Base-by-base conservation (phyloP, 64 coral and sea anemone species). In the Pocillopora damicornis region DNA sequence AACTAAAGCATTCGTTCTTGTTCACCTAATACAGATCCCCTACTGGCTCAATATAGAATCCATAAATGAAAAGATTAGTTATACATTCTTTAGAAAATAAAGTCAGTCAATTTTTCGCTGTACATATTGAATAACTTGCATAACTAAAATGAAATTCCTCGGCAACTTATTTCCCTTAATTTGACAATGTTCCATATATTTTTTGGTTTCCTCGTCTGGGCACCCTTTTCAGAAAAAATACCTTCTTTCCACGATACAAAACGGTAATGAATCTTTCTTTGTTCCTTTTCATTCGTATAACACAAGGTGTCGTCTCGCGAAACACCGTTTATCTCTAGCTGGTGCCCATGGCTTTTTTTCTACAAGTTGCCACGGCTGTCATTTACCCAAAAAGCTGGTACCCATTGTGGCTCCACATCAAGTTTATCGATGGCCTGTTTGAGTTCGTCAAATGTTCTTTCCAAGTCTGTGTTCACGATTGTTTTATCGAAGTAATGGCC, bases 401-500 rank as follows among this genome's bases (percentile, higher is more conserved):
- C 90, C 97, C 97, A 99, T 73, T 99, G 88, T 67, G 82, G 77
- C 75, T 95, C 90, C 22, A 78, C 75, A n/a, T 95, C 93, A 22
- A 95, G 85, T 91, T 76, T 95, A 15, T 92, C 93, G 14, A 99
- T 95, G 64, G 76, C 82, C 88, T 95, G 88, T 36, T 81, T 88
- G 30, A 99, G 58, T 68, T 99, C 97, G 77, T 95, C 93, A 72
- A 95, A 99, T 57, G 97, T 93, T 83, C 93, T 88, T 75, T 99
- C 97, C 72, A 99, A 90, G 67, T 99, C 90, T 11, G 97, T 95
- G 51, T 99, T 99, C 20, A 92, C 89, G 75, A 99, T 95, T 22
- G 76, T 99, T 75, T 99, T 88, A 76, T 99, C 97, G 61, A 99
- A 99, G 79, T 93, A 95, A 87, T 99, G 97, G 15, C 97, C 97